phyloP scores from a whole-genome alignment of 1,140 invertebrate genomes.

The Parasteatoda tepidariorum region DNA sequence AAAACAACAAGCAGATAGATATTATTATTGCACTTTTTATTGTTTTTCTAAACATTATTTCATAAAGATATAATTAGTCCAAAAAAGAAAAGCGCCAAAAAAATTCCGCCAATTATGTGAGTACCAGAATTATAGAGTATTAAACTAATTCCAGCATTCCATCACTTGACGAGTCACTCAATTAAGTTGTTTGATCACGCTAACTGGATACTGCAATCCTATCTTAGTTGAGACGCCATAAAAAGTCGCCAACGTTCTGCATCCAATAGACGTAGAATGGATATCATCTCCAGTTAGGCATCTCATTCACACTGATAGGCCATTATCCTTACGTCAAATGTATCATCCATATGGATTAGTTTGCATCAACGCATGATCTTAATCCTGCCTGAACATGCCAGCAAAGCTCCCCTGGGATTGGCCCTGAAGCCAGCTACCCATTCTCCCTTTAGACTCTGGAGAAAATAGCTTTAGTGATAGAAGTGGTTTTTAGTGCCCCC shows the following conservation, averaged over 20 bases:
- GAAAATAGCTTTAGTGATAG: background rate
- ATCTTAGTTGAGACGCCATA: too few species aligned
- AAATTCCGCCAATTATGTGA: too few species aligned
- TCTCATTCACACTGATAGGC: conserved; percentile 7
- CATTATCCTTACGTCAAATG: conserved; percentile 41
- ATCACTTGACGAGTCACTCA: too few species aligned
- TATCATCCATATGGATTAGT: conserved; percentile 41
- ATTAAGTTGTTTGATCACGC: too few species aligned
- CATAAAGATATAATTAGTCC: too few species aligned
- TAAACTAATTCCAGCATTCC: too few species aligned
- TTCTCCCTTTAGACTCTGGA: background rate
- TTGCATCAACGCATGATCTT: background rate
- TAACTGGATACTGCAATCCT: too few species aligned
- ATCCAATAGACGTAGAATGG: background rate
- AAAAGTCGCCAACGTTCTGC: background rate
- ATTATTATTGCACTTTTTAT: too few species aligned
- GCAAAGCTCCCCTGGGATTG: background rate
- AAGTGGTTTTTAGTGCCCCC: background rate
- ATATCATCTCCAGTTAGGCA: background rate
- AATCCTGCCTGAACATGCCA: background rate
- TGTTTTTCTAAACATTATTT: too few species aligned
- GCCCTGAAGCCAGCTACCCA: background rate
- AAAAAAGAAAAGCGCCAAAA: too few species aligned
- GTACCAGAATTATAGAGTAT: too few species aligned
- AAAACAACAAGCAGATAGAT: too few species aligned